Evolutionary conservation across 2,113 vertebrate genomes (phyloP), one percentile per base, ranked within the genome.

Genomic region (Bubalus kerabau): DNA sequence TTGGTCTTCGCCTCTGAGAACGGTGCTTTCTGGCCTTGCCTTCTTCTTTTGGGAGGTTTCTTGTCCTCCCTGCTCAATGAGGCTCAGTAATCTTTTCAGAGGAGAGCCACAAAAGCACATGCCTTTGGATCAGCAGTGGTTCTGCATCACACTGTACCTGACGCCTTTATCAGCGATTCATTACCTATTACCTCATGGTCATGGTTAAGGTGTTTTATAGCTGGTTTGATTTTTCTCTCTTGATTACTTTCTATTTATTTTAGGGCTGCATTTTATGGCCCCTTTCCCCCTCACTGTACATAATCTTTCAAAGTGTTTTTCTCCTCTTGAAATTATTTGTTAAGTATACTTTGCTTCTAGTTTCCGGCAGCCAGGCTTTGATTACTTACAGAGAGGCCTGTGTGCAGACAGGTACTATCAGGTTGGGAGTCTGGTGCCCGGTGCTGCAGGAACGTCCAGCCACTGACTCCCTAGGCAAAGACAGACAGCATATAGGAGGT

Each of bases 331-430:
- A 82, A 92, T 74, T 88, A 52, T 96, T 97, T 88, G 28, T 94
- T 94, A 94, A 90, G 90, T 96, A 94, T 16, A 74, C 57, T 97
- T 94, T 43, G 78, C 62, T 93, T 81, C 62, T 97, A 96, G 91
- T 97, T 90, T 30, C 15, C 8, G 48, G 88, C 62, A 62, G 28
- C 43, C 24, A 60, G 81, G 36, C 40, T 97, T 43, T 64, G 36
- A 17, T 43, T 71, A 83, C 82, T 59, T 81, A 10, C 23, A 24
- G 32, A 90, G 60, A 40, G 83, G 28, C 24, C 64, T 11, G 43
- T 54, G 64, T 16, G 3, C 8, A 57, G 87, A 92, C 67, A 57
- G 78, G 11, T 1, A 3, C 17, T 7, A 12, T 60, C 13, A 14
- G 9, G n/a, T 10, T 32, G n/a, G 40, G 52, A 43, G 24, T 84